Conservation (phyloP, 1,140 invertebrate genomes). For the Lamellibrachia luymesi region DNA sequence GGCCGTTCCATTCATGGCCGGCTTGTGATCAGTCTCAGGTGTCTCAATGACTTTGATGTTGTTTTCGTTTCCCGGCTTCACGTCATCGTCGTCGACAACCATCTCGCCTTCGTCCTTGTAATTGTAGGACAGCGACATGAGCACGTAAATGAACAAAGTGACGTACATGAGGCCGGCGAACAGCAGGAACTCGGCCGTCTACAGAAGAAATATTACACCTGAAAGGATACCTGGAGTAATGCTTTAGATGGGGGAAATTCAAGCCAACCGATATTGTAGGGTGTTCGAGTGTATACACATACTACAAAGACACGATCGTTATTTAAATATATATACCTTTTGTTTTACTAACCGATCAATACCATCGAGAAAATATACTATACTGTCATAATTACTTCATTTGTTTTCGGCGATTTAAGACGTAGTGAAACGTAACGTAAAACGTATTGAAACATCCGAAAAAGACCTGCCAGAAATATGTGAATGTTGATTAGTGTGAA, state of each 20-base stretch:
- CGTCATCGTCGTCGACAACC: background rate
- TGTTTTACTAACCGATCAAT: too few species aligned
- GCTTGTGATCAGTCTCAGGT: background rate
- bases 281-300: too few species aligned
- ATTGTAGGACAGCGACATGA: slow-evolving; percentile 9
- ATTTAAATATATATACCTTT: too few species aligned
- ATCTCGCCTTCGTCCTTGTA: background rate
- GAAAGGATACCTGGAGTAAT: too few species aligned
- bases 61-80: background rate
- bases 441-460: background rate
- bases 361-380: too few species aligned
- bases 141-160: background rate
- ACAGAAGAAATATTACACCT: background rate
- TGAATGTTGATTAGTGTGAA: background rate
- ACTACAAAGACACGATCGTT: too few species aligned
- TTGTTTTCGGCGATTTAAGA: background rate
- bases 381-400: background rate
- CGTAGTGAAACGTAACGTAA: background rate
- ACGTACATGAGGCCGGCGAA: slow-evolving; percentile 12
- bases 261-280: too few species aligned
- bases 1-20: background rate
- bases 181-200: slow-evolving; percentile 12
- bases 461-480: background rate
- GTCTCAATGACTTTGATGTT: background rate
- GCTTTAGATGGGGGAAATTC: too few species aligned